Evolutionary conservation across 2,888 invertebrate species (phyloP), one percentile per base, ranked within the genome.

Genomic region (Drosophila antonietae): DNA sequence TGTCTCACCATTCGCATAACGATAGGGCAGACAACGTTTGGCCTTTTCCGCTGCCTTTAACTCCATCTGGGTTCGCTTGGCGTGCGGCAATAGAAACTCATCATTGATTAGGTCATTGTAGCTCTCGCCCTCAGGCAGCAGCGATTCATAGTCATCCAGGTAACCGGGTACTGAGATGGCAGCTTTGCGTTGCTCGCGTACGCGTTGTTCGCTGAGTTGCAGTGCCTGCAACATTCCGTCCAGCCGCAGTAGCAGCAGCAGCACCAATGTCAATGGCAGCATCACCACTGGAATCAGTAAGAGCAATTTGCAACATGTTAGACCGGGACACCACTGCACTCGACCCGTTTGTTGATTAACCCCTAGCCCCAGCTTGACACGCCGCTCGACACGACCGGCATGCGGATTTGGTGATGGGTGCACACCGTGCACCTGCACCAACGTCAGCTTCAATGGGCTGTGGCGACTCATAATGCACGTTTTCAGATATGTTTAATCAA

Each of bases 271-370:
- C 65, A 93, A 70, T 23, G 93, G 92, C 83, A 93, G 78, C 92
- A 93, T 91, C 20, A 92, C 80, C 64, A 92, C 91, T 90, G 92
- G 92, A 89, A 93, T 81, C 66, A 93, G 79, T 68, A 93, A 83
- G n/a, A 92, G 77, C 73, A 93, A 74, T 89, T 92, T 92, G 73
- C 91, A 92, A 71, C 92, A 93, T 20, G 91, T 92, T 75, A 91
- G 81, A 49, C 92, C 92, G n/a, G 93, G 92, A 88, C 93, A 93
- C 93, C 93, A 93, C 76, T 93, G 93, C 41, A 93, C 78, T 9
- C 93, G 92, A 43, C 93, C 93, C 20, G 92, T 93, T 49, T 89
- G 90, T 68, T 85, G 79, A 68, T 93, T 93, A 12, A 93, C 90
- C 20, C 93, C 93, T 65, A 93, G 81, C 2, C 91, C 90, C 44